Base-by-base conservation (phyloP, 1,140 invertebrate species). In the Trichonephila clavipes region DNA sequence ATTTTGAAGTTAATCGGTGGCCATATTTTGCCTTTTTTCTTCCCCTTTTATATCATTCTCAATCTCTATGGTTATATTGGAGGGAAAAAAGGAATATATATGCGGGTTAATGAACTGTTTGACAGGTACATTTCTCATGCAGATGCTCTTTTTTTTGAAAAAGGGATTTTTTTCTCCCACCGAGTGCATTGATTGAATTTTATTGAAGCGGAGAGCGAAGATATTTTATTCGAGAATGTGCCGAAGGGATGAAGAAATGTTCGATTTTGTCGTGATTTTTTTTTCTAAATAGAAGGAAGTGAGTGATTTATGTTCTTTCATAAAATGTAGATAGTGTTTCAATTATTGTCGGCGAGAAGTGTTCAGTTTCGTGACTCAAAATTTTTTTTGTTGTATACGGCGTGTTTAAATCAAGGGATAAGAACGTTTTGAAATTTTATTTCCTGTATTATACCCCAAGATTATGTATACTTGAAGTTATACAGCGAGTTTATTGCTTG, bases 31-130 rank as follows among this genome's bases (percentile, higher is more conserved):
- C 62, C 58, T 77, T 69, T 61, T 87, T 87, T 90, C 77, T 81
- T 61, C 44, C 62, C 58, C 58, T 69, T 62, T 87, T 87, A 59
- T 61, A 59, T 62, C 62, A 40, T 66, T 24, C 62, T 40, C n/a
- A 28, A 40, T 88, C 87, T 61, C 61, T 69, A 88, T 88, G 51
- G 82, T 58, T 88, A 64, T 61, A 61, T 40, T 88, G 58, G 64
- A 14, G 64, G 40, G 64, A 34, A 21, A 28, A 21, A 10, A n/a
- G 40, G 66, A 90, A 90, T 77, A 90, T 90, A 90, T 90, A 90
- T 90, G 88, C 24, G 21, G 64, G 44, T 28, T 77, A 90, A 90
- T 81, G 88, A 90, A 90, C 69, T 77, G 66, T 90, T 90, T 90
- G 88, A 90, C 66, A 90, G 66, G 44, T 24, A 51, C 88, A 81